Evolutionary conservation across 2,888 invertebrate genomes (phyloP).

Genomic region (Apeira syringaria): DNA sequence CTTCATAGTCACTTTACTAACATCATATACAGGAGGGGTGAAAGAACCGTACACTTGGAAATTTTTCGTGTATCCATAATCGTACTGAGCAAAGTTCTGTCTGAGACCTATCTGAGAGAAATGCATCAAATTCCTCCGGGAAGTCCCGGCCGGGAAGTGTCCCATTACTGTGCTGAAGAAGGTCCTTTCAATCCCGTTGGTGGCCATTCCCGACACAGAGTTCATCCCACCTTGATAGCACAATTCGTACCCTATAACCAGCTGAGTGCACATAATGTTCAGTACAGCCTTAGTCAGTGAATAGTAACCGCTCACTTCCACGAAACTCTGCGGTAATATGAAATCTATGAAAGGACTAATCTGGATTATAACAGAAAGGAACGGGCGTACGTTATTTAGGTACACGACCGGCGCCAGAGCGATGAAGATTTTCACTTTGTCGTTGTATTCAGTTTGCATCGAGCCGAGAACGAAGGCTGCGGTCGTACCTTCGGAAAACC

Average conservation of each 20-base stretch:
- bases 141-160: slow-evolving; percentile 49
- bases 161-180: slow-evolving; percentile 35
- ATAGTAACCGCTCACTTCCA: slow-evolving; percentile 34
- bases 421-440: slow-evolving; percentile 65
- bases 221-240: slow-evolving; percentile 35
- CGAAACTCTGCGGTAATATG: slow-evolving; percentile 15
- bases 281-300: slow-evolving; percentile 28
- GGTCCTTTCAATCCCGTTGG: slow-evolving; percentile 37
- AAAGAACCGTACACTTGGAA: slow-evolving; percentile 35
- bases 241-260: slow-evolving; percentile 32
- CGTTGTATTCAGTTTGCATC: slow-evolving; percentile 79
- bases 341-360: slow-evolving; percentile 29
- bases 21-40: slow-evolving; percentile 45
- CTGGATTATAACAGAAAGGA: slow-evolving; percentile 16
- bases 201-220: slow-evolving; percentile 32
- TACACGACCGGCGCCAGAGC: slow-evolving; percentile 31
- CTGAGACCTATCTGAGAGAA: slow-evolving; percentile 39
- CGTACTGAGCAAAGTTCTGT: slow-evolving; percentile 43
- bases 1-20: slow-evolving; percentile 44
- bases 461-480: slow-evolving; percentile 76
- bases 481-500: slow-evolving; percentile 87
- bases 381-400: slow-evolving; percentile 19
- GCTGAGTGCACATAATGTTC: slow-evolving; percentile 33
- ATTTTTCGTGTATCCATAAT: slow-evolving; percentile 45
- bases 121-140: slow-evolving; percentile 48